phyloP scores from a whole-genome alignment of 2,113 vertebrate species.

The Melanerpes aurifrons region DNA sequence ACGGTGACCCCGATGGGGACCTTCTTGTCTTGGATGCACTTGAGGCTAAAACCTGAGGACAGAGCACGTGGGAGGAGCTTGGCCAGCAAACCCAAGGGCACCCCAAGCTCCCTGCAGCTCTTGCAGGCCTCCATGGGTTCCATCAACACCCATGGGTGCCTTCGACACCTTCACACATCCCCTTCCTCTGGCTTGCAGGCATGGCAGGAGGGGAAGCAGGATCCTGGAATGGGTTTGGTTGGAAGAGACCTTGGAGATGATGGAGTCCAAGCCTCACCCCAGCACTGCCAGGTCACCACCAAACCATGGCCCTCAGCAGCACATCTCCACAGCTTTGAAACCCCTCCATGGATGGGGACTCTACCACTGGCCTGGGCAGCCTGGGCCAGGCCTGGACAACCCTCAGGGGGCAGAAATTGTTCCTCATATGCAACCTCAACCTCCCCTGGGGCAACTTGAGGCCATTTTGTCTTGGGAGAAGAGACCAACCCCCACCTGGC shows the following conservation, averaged over 20 bases:
- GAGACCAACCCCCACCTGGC: too few relatives aligned
- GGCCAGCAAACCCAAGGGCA: background rate
- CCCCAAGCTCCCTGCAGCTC: background rate
- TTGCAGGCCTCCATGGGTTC: background rate
- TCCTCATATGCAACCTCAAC: too few relatives aligned
- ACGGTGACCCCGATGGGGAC: background rate
- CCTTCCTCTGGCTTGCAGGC: too few relatives aligned
- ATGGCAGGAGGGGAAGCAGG: background rate
- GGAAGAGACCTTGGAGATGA: background rate
- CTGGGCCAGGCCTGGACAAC: too few relatives aligned
- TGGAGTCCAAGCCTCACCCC: background rate
- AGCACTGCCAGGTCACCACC: too few relatives aligned
- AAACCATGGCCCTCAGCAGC: too few relatives aligned
- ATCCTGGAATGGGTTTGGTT: background rate
- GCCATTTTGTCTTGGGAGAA: too few relatives aligned
- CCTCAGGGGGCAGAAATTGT: too few relatives aligned
- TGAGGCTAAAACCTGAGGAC: background rate
- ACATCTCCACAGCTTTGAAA: too few relatives aligned
- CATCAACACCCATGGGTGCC: background rate
- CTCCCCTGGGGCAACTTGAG: too few relatives aligned
- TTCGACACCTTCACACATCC: background rate
- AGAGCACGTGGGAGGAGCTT: accelerated
- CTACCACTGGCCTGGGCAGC: too few relatives aligned
- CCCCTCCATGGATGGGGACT: too few relatives aligned
- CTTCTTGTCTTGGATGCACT: background rate